Conservation (phyloP, 2,888 invertebrate species). For the Hydraecia micacea region DNA sequence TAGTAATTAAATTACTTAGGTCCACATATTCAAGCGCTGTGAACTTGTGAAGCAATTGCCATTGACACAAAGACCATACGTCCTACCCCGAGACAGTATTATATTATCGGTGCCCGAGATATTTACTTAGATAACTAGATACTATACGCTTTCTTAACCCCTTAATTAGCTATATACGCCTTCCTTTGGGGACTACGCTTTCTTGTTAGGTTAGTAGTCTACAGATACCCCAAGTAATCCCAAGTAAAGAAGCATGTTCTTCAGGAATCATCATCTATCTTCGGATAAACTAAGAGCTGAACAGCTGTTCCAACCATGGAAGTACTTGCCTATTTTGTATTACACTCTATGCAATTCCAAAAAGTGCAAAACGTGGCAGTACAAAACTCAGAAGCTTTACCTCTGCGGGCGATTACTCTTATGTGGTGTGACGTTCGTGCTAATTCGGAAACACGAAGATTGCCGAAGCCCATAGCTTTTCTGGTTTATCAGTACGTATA, state of each 20-base stretch:
- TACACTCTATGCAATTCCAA: background rate
- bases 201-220: background rate
- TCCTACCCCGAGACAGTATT: background rate
- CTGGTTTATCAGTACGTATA: background rate
- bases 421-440: background rate
- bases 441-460: background rate
- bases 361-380: background rate
- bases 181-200: too few relatives aligned
- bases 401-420: background rate
- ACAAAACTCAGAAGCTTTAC: background rate
- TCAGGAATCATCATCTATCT: background rate
- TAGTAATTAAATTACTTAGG: too few relatives aligned
- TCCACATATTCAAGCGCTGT: background rate
- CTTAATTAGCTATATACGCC: background rate
- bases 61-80: background rate
- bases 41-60: background rate
- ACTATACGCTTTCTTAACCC: background rate
- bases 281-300: background rate
- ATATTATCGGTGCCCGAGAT: too few relatives aligned
- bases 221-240: background rate
- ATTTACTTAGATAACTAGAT: too few relatives aligned
- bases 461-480: background rate
- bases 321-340: background rate
- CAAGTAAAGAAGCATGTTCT: background rate
- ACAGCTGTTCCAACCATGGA: background rate